Percentiles rank a stretch among this genome's conserved stretches.
phyloP scores from a whole-genome alignment of 2,113 vertebrate species.

The Sander vitreus region DNA sequence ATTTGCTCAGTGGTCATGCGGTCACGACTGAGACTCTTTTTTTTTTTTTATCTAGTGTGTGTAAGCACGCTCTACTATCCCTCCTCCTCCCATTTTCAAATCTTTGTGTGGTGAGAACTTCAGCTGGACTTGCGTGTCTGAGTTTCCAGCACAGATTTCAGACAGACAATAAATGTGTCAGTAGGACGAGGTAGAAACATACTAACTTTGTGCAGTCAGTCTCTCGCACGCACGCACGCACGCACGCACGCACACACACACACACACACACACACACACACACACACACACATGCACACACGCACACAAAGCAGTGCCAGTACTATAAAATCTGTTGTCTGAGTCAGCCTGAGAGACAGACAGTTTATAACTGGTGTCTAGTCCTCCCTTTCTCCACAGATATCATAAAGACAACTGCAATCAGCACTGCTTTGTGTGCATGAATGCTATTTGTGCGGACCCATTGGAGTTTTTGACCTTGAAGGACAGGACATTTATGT shows the following conservation, averaged over 20 bases:
- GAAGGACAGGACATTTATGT: not conserved
- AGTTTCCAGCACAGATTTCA: constrained; percentile 42
- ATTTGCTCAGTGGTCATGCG: not conserved
- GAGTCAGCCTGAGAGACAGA: constrained; percentile 50
- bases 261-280: constrained; percentile 30
- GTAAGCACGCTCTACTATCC: not conserved
- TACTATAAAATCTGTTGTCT: constrained; percentile 52
- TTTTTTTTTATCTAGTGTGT: not conserved
- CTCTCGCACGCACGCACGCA: constrained; percentile 13
- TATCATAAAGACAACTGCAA: constrained; percentile 45
- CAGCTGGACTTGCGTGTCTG: constrained; percentile 32
- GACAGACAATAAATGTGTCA: constrained; percentile 64
- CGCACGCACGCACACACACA: constrained; percentile 25
- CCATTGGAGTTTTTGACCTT: constrained; percentile 14
- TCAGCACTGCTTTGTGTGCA: not conserved
- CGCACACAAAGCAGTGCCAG: constrained; percentile 44
- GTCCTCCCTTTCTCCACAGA: constrained; percentile 46
- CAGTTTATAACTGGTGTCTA: constrained; percentile 57
- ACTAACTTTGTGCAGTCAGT: constrained; percentile 30
- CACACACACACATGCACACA: not conserved
- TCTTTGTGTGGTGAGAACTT: constrained; percentile 35
- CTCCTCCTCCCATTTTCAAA: not conserved
- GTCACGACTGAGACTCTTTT: not conserved
- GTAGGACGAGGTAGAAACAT: constrained; percentile 36
- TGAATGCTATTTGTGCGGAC: constrained; percentile 24